A percentile compares a stretch with the other conserved stretches of the same genome.
phyloP scores from a whole-genome alignment of 2,113 vertebrate species.

The Montifringilla adamsi region DNA sequence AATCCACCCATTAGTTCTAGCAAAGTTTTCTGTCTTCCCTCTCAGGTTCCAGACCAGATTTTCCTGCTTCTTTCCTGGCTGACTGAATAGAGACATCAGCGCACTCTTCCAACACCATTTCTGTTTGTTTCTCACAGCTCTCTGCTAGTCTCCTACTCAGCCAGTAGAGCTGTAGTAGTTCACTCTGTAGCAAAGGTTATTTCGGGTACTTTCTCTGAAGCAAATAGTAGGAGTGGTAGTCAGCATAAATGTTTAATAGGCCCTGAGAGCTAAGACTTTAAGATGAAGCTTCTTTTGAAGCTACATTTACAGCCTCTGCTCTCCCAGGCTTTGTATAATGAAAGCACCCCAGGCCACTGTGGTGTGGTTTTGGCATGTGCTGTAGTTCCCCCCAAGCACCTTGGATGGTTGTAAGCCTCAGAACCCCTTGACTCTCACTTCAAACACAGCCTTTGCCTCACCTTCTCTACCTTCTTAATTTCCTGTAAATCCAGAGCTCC shows the following conservation, averaged over 20 bases:
- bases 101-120: background rate
- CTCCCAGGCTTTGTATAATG: slow-evolving; percentile 59
- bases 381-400: slow-evolving; percentile 2
- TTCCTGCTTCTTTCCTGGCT: slow-evolving; percentile 9
- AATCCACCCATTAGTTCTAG: background rate
- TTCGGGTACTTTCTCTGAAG: slow-evolving; percentile 54
- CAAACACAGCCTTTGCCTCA: slow-evolving; percentile 61
- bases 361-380: slow-evolving; percentile 61
- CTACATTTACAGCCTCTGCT: slow-evolving; percentile 46
- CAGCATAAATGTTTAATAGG: slow-evolving; percentile 66
- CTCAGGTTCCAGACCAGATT: slow-evolving; percentile 15
- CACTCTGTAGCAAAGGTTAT: slow-evolving; percentile 60
- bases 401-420: slow-evolving; percentile 49
- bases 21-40: background rate
- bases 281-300: slow-evolving; percentile 65
- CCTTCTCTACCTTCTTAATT: slow-evolving; percentile 60
- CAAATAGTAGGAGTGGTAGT: slow-evolving; percentile 64
- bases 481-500: slow-evolving; percentile 48
- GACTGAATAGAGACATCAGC: background rate
- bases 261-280: slow-evolving; percentile 65
- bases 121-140: slow-evolving; percentile 52
- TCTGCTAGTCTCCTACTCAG: slow-evolving; percentile 7
- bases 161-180: slow-evolving; percentile 32
- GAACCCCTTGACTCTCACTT: slow-evolving; percentile 56
- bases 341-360: slow-evolving; percentile 50